Evolutionary conservation across 2,888 invertebrate genomes (phyloP), one percentile per base, ranked within the genome.

Genomic region (Heteropelma amictum): DNA sequence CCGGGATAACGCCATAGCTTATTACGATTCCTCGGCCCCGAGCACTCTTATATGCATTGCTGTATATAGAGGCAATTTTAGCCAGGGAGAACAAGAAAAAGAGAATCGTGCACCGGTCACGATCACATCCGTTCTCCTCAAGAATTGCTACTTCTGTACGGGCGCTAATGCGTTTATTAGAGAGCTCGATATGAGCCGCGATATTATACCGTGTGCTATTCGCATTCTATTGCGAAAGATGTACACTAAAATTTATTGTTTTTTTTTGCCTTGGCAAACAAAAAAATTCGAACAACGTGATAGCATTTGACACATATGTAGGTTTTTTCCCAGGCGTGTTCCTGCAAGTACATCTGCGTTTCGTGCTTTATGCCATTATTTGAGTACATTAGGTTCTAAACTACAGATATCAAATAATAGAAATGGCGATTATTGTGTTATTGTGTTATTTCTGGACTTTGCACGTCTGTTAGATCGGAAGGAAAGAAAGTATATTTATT

Each of bases 1-100:
- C 64, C 69, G 45, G 70, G 64, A 74, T 70, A 74, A 74, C 74
- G 65, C 53, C 42, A 45, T 47, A 58, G 65, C 69, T 61, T 74
- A 70, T 74, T 70, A 74, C 53, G 70, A 74, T 70, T 74, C 65
- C 64, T 30, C 64, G 69, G 53, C 45, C 47, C 64, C 47, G 54
- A 33, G 21, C 69, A 12, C 64, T 64, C 38, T 54, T 61, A 58
- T 38, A 69, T 60, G 40, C 49, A 51, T 14, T 60, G 40, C 60
- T 1, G 35, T 19, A n/a, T 23, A 45, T 64, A 30, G 30, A 33
- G 45, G 60, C 70, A 60, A 74, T 70, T 60, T 65, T 54, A 30
- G 45, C 7, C 30, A 23, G 33, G 33, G 26, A 45, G 42, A 56
- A 47, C 38, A 40, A 26, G 53, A 69, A 40, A 58, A 45, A 64